Percentiles rank a stretch among this genome's conserved stretches.
phyloP scores from a whole-genome alignment of 2,888 invertebrate genomes.

The Drosophila macrospina region DNA sequence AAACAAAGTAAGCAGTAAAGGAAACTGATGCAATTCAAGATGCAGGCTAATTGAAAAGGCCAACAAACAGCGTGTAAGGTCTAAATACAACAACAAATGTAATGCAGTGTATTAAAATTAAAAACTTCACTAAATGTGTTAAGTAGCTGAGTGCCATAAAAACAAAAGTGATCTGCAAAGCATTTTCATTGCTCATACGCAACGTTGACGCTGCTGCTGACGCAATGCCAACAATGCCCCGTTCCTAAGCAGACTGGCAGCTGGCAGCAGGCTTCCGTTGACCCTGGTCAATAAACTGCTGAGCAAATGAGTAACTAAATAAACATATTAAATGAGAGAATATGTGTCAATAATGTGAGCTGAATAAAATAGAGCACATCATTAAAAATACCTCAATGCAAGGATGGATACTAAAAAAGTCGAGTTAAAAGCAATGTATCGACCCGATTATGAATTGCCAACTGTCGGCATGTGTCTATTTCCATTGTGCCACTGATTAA shows the following conservation, averaged over 20 bases:
- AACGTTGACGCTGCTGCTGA: conserved; percentile 63
- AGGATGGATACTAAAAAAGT: conserved; percentile 22
- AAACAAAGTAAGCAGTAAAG: conserved; percentile 17
- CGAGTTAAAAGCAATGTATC: conserved; percentile 3
- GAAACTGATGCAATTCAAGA: conserved; percentile 26
- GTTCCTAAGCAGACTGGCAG: conserved; percentile 29
- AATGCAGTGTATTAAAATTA: conserved; percentile 34
- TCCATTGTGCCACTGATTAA: conserved; percentile 53
- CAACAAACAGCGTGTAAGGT: conserved; percentile 28
- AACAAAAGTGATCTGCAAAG: conserved; percentile 38
- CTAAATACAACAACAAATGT: conserved; percentile 16
- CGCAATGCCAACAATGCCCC: conserved; percentile 45
- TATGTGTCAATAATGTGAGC: conserved; percentile 57
- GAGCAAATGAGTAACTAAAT: conserved; percentile 44
- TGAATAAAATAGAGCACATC: conserved; percentile 30
- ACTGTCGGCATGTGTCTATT: conserved; percentile 21
- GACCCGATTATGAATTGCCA: conserved; percentile 7
- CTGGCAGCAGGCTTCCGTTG: conserved; percentile 69
- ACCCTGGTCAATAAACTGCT: conserved; percentile 70
- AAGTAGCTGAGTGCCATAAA: conserved; percentile 58
- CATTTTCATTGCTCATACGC: conserved; percentile 60
- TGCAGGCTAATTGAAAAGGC: conserved; percentile 36
- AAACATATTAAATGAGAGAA: conserved; percentile 54
- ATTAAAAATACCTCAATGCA: conserved; percentile 28
- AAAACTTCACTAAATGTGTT: conserved; percentile 52